phyloP scores from a whole-genome alignment of 2,888 invertebrate species.

The Oithona nana region DNA sequence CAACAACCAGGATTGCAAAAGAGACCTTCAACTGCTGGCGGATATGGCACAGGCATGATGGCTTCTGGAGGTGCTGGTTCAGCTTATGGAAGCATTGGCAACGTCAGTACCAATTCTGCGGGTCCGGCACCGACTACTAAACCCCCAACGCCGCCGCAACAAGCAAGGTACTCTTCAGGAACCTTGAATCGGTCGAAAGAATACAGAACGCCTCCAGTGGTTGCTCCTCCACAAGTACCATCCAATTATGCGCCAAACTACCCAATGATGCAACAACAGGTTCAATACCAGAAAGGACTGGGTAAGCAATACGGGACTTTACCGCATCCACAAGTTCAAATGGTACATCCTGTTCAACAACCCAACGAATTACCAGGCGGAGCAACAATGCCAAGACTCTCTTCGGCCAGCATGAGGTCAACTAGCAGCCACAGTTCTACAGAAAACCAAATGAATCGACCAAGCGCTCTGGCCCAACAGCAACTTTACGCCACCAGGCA shows the following conservation, averaged over 20 bases:
- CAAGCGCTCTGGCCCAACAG: neutral
- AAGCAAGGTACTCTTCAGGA: slow-evolving; percentile 34
- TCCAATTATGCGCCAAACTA: slow-evolving; percentile 91
- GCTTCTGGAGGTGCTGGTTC: neutral
- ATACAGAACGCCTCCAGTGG: slow-evolving; percentile 85
- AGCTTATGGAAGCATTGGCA: slow-evolving; percentile 7
- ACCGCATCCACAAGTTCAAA: slow-evolving; percentile 38
- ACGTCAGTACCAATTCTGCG: slow-evolving; percentile 26
- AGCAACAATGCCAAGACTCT: slow-evolving; percentile 16
- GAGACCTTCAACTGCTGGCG: neutral
- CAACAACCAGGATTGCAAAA: neutral
- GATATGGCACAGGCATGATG: neutral
- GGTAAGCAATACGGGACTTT: slow-evolving; percentile 13
- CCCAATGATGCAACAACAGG: slow-evolving; percentile 57
- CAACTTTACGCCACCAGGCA: neutral
- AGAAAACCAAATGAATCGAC: neutral
- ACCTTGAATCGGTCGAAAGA: slow-evolving; percentile 41
- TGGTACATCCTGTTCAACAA: slow-evolving; percentile 56
- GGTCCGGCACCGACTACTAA: slow-evolving; percentile 82
- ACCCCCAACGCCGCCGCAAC: slow-evolving; percentile 83
- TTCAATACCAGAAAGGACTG: slow-evolving; percentile 29
- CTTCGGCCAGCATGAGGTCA: slow-evolving; percentile 8
- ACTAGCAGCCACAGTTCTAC: neutral
- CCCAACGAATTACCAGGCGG: slow-evolving; percentile 17
- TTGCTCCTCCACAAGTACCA: slow-evolving; percentile 83